Conservation (phyloP, 2,797 vertebrate genomes). For the Heterohyrax brucei region DNA sequence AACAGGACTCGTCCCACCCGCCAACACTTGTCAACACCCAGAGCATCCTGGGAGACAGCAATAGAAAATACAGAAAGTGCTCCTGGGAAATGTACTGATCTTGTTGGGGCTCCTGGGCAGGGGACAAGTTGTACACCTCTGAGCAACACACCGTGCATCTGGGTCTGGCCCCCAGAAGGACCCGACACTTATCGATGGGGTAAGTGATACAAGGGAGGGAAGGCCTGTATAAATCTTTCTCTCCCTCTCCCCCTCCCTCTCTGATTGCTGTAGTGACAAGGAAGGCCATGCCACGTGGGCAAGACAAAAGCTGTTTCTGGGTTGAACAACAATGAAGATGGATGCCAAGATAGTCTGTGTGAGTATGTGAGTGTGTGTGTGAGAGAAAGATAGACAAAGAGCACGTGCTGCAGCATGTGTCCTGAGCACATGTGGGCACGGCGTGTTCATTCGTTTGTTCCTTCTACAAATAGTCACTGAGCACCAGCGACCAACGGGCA, state of each 20-base stretch:
- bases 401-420: accelerated
- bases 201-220: not conserved
- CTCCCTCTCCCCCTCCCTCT: too few species aligned
- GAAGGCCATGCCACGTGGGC: not conserved
- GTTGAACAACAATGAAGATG: constrained; percentile 9
- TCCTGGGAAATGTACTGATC: not conserved
- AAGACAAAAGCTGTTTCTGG: constrained; percentile 53
- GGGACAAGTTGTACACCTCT: accelerated
- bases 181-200: not conserved
- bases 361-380: not conserved
- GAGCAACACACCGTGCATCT: not conserved
- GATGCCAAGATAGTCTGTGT: not conserved
- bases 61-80: not conserved
- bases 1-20: not conserved
- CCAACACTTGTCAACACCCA: not conserved
- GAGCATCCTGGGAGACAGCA: not conserved
- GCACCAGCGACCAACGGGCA: not conserved
- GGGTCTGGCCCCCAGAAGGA: not conserved
- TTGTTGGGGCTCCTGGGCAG: not conserved
- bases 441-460: not conserved
- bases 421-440: not conserved
- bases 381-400: accelerated
- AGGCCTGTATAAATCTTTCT: not conserved
- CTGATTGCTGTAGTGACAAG: constrained; percentile 19
- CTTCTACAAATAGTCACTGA: not conserved